Evolutionary conservation across 2,797 vertebrate species (phyloP).

Genomic region (Ctenosaura bakeri): DNA sequence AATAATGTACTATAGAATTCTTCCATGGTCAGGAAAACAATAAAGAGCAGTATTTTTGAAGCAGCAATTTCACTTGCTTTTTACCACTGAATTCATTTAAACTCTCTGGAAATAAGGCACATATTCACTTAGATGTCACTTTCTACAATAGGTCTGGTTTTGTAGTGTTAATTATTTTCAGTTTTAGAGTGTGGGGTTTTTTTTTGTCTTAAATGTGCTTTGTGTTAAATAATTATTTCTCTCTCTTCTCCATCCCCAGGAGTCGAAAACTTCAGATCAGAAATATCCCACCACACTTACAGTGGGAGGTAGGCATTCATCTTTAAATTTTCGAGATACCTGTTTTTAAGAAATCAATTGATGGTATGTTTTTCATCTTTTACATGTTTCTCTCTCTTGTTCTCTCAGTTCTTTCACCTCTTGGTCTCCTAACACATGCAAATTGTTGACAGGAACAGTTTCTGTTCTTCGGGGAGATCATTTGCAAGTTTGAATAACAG

Average conservation of each 20-base stretch:
- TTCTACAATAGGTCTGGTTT: slow-evolving; percentile 40
- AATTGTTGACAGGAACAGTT: slow-evolving; percentile 49
- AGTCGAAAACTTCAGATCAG: slow-evolving; percentile 96
- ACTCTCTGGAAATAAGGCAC: slow-evolving; percentile 48
- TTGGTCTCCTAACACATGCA: slow-evolving; percentile 61
- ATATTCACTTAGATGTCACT: slow-evolving; percentile 31
- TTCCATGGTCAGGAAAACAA: slow-evolving; percentile 44
- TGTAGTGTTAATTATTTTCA: slow-evolving; percentile 35
- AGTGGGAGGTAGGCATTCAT: slow-evolving; percentile 92
- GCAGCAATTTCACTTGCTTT: slow-evolving; percentile 33
- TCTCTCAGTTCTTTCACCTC: background rate
- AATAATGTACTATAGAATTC: background rate
- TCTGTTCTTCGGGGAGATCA: slow-evolving; percentile 58
- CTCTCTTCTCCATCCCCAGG: slow-evolving; percentile 79
- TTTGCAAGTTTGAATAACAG: slow-evolving; percentile 73
- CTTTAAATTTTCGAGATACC: slow-evolving; percentile 66
- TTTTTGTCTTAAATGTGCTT: background rate
- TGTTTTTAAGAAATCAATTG: slow-evolving; percentile 28
- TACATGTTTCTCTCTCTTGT: slow-evolving; percentile 60
- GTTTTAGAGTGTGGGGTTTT: slow-evolving; percentile 2
- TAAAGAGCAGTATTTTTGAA: slow-evolving; percentile 51
- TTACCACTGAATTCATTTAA: background rate
- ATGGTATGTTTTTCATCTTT: slow-evolving; percentile 36
- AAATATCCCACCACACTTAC: slow-evolving; percentile 97
- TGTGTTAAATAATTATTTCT: slow-evolving; percentile 61